phyloP scores from a whole-genome alignment of 2,888 invertebrate species.

The Bombylius discolor region DNA sequence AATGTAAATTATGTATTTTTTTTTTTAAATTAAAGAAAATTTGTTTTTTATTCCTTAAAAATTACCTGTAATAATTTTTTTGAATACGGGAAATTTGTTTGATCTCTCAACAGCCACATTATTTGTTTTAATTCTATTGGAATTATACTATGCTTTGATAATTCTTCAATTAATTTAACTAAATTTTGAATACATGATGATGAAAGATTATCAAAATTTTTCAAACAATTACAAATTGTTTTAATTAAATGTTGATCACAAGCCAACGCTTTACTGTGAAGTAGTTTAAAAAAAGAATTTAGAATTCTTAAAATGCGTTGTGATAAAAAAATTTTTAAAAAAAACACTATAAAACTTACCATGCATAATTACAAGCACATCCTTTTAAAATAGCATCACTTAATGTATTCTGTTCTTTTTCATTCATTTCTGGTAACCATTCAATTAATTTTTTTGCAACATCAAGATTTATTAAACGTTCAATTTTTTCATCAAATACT shows the following conservation, averaged over 20 bases:
- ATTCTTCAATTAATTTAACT: slow-evolving; percentile 41
- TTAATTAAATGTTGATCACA: slow-evolving; percentile 40
- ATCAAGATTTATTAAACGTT: slow-evolving; percentile 33
- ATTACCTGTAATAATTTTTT: slow-evolving; percentile 31
- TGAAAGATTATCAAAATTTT: slow-evolving; percentile 33
- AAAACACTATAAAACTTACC: slow-evolving; percentile 22
- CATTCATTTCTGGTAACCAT: slow-evolving; percentile 40
- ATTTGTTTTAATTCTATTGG: slow-evolving; percentile 45
- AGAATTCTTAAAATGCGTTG: neutral
- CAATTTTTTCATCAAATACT: slow-evolving; percentile 32
- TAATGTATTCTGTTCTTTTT: slow-evolving; percentile 34
- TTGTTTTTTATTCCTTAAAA: neutral
- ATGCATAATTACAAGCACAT: slow-evolving; percentile 38
- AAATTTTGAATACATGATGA: slow-evolving; percentile 39
- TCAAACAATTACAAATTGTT: slow-evolving; percentile 37
- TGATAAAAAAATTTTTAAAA: neutral
- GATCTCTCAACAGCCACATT: slow-evolving; percentile 31
- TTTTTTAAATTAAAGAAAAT: neutral
- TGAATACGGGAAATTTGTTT: slow-evolving; percentile 26
- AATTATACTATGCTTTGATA: slow-evolving; percentile 44
- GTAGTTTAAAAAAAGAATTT: neutral
- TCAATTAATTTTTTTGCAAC: slow-evolving; percentile 39
- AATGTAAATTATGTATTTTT: neutral
- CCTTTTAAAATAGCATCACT: slow-evolving; percentile 32
- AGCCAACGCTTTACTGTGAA: slow-evolving; percentile 40